Percentiles rank a stretch among this genome's conserved stretches.
These are phyloP conservation scores for Rotaria macrura DNA, from an alignment of 2,888 invertebrate genomes.

Conservation along the genomic window DNA sequence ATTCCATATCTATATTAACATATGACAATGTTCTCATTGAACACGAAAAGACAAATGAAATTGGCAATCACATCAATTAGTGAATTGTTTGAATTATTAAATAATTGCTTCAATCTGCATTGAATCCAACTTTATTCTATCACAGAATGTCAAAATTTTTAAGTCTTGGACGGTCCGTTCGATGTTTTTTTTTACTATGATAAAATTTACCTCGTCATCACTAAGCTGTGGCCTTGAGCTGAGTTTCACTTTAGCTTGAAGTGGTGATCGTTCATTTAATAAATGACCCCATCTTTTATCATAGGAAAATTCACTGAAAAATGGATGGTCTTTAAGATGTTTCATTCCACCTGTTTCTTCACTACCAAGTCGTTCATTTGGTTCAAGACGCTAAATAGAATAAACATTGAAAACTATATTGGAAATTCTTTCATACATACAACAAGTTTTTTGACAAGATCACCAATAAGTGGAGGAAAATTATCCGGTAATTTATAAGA, in stretches of 20 bases:
- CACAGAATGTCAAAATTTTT: too few relatives aligned
- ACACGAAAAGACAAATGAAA: too few relatives aligned
- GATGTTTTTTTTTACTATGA: background rate
- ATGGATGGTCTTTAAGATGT: conserved; percentile 63
- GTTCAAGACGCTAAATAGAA: conserved; percentile 58
- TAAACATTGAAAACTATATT: too few relatives aligned
- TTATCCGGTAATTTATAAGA: conserved; percentile 84
- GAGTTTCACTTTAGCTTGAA: background rate
- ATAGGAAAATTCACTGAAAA: conserved; percentile 59
- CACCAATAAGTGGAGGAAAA: conserved; percentile 53
- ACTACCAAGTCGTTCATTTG: conserved; percentile 69
- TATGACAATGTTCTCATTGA: too few relatives aligned
- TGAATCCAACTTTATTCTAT: too few relatives aligned
- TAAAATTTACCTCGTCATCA: background rate
- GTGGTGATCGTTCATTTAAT: background rate
- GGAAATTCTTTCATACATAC: too few relatives aligned
- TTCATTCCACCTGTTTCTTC: conserved; percentile 54
- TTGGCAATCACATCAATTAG: too few relatives aligned
- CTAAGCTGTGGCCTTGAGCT: background rate
- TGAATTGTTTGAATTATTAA: too few relatives aligned
- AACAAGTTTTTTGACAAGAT: background rate
- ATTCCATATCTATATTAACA: too few relatives aligned
- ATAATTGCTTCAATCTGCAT: too few relatives aligned
- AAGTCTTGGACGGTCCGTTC: too few relatives aligned
- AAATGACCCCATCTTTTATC: background rate